Percentiles rank a stretch among this genome's conserved stretches.
Evolutionary conservation across 1,140 invertebrate genomes (phyloP).

Genomic region (Bombus affinis): DNA sequence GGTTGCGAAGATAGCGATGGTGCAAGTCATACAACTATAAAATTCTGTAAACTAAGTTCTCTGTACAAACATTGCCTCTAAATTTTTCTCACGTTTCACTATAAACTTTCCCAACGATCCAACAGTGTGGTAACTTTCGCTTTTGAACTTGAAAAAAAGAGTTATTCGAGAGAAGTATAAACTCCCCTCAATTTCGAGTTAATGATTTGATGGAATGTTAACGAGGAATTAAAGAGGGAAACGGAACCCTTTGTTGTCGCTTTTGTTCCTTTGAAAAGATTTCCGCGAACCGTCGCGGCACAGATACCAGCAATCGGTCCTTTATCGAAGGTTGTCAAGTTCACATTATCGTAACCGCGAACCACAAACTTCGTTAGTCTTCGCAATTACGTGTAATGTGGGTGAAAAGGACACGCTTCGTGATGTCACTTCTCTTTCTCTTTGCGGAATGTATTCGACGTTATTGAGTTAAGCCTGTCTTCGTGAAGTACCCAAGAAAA

Average conservation of each 20-base stretch:
- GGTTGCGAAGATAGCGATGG: too few species aligned
- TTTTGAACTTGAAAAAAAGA: neutral
- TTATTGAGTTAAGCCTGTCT: conserved; percentile 62
- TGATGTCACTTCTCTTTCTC: conserved; percentile 47
- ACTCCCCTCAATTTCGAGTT: neutral
- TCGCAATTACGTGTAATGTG: conserved; percentile 66
- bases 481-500: conserved; percentile 46
- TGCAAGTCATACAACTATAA: too few species aligned
- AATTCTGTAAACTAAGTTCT: too few species aligned
- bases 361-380: conserved; percentile 67
- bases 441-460: conserved; percentile 53
- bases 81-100: too few species aligned
- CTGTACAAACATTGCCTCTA: too few species aligned
- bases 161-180: neutral
- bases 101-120: neutral
- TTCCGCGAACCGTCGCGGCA: neutral
- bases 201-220: neutral
- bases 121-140: neutral
- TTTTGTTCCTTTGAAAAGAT: neutral
- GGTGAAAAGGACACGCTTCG: conserved; percentile 50
- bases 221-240: neutral
- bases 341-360: conserved; percentile 64
- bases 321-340: conserved; percentile 65
- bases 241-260: neutral
- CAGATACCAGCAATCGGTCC: conserved; percentile 39